Base-by-base conservation (phyloP, 1,140 invertebrate genomes). In the Apolygus lucorum region DNA sequence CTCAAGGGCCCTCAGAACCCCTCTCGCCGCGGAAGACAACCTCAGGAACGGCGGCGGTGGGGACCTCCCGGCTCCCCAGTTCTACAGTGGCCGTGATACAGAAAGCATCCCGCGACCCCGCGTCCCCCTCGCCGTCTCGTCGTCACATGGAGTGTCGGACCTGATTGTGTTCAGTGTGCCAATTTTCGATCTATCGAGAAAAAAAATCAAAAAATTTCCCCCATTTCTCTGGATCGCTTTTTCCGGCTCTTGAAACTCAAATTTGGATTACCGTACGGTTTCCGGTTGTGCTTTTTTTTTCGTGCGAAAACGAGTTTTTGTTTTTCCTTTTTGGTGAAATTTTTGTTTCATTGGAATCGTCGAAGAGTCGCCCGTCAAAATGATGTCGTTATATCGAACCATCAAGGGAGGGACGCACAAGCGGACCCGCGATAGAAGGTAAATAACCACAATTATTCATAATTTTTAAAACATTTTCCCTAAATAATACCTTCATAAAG, bases 381-480 rank as follows among this genome's bases (percentile, higher is more conserved):
- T 75, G 74, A 75, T 75, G 74, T 74, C 74, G 21, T 63, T 75
- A 49, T 75, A 75, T 54, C 74, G 73, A 65, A 75, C 74, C n/a
- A 75, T 75, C 49, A 75, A 73, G 42, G 68, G 69, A 34, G 71
- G 72, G 17, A 75, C 74, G 64, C 73, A 74, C 25, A 75, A 75
- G 70, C 63, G 74, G 27, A 71, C 73, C 63, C 69, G 74, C 25
- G 74, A 75, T 54, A 69, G 74, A 73, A 75, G 74, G 74, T 75
- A 70, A 66, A 42, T n/a, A n/a, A n/a, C n/a, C n/a, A n/a, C n/a
- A n/a, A n/a, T n/a, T n/a, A n/a, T n/a, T n/a, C n/a, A n/a, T n/a
- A n/a, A n/a, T n/a, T n/a, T n/a, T n/a, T n/a, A n/a, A n/a, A n/a
- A n/a, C n/a, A n/a, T n/a, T n/a, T n/a, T n/a, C n/a, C n/a, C n/a